Evolutionary conservation across 2,888 invertebrate species (phyloP).

Genomic region (Pilophorus perplexus): DNA sequence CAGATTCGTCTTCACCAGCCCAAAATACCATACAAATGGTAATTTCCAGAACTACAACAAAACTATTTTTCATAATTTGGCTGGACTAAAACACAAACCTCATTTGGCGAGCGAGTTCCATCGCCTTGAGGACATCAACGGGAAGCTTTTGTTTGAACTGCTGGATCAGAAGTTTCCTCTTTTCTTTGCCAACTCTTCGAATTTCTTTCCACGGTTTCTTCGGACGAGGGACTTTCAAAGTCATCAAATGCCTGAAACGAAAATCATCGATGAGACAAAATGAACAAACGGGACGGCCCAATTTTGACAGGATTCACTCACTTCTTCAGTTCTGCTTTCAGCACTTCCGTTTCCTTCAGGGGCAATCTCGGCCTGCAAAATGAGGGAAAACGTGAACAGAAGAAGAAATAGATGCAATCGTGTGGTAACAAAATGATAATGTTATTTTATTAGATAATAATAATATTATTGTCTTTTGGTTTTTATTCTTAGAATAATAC

Average conservation of each 20-base stretch:
- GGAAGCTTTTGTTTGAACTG: slow-evolving; percentile 21
- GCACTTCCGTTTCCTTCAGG: slow-evolving; percentile 1
- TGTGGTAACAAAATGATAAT: too few species aligned
- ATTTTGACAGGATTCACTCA: not conserved
- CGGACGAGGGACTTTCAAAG: slow-evolving; percentile 4
- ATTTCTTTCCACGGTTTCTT: slow-evolving; percentile 36
- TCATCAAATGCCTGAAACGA: slow-evolving; percentile 1
- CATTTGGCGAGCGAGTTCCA: slow-evolving; percentile 27
- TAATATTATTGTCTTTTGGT: too few species aligned
- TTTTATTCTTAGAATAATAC: too few species aligned
- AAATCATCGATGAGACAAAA: too few species aligned
- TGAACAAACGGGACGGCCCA: too few species aligned
- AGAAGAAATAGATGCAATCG: not conserved
- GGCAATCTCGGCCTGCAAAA: slow-evolving; percentile 22
- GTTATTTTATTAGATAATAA: too few species aligned
- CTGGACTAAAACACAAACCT: too few species aligned
- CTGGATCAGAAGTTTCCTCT: slow-evolving; percentile 25
- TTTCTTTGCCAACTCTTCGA: slow-evolving; percentile 34
- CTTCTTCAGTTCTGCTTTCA: slow-evolving; percentile 25
- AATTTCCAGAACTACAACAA: too few species aligned
- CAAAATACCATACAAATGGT: too few species aligned
- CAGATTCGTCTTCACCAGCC: too few species aligned
- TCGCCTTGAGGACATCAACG: slow-evolving; percentile 2
- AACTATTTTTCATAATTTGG: too few species aligned
- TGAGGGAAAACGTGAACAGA: not conserved